phyloP scores from a whole-genome alignment of 2,797 vertebrate genomes.

The Eulemur albifrons region DNA sequence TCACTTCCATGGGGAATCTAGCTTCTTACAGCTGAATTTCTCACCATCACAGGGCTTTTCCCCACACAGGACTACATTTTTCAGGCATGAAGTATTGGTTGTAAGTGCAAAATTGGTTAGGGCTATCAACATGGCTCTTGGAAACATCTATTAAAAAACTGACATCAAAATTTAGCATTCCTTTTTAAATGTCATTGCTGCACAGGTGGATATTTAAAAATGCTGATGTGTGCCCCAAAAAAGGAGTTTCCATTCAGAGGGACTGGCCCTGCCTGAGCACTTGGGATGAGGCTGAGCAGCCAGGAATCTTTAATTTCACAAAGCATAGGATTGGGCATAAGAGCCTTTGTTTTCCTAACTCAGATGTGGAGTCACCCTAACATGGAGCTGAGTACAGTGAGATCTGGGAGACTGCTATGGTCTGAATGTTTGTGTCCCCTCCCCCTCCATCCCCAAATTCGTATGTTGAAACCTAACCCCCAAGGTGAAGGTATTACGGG shows the following conservation, averaged over 20 bases:
- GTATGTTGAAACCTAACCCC: not conserved
- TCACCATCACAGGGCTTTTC: not conserved
- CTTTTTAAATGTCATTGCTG: not conserved
- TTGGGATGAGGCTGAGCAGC: not conserved
- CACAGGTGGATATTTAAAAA: not conserved
- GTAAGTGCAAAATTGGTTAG: not conserved
- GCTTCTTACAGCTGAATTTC: conserved; percentile 10
- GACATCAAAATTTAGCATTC: not conserved
- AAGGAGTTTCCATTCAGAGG: not conserved
- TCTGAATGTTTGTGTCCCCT: not conserved
- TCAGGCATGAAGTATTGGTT: not conserved
- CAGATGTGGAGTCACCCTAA: not conserved
- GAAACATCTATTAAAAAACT: not conserved
- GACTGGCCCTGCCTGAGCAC: not conserved
- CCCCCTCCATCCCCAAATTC: not conserved
- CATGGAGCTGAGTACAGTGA: not conserved
- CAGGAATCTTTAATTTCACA: not conserved
- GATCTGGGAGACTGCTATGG: not conserved
- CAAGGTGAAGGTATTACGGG: not conserved
- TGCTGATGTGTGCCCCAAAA: not conserved
- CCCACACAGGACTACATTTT: not conserved
- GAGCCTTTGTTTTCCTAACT: not conserved
- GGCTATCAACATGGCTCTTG: not conserved
- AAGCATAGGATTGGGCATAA: not conserved
- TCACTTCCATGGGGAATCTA: not conserved